Percentiles rank a stretch among this genome's conserved stretches.
These are phyloP conservation scores for Craterocephalus amniculus DNA, from an alignment of 2,797 vertebrate genomes.

Conservation along the genomic window DNA sequence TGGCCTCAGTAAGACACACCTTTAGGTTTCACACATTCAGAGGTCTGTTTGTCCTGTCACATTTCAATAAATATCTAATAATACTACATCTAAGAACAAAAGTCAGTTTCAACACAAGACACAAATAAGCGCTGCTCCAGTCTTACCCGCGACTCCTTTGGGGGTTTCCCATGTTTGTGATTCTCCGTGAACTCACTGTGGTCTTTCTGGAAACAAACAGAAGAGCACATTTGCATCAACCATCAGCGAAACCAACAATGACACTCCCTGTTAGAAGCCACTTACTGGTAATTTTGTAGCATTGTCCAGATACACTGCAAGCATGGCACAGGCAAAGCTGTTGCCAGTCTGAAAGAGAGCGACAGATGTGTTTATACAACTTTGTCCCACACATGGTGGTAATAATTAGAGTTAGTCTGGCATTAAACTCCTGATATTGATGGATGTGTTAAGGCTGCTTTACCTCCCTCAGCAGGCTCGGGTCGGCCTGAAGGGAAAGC, in stretches of 20 bases:
- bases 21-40: no score
- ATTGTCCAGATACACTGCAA: constrained; percentile 91
- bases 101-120: neutral
- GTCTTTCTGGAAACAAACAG: constrained; percentile 83
- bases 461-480: constrained; percentile 84
- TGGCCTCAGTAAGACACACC: no score
- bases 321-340: constrained; percentile 89
- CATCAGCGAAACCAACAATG: neutral
- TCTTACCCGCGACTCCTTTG: constrained; percentile 84
- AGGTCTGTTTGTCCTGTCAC: no score
- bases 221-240: constrained; percentile 10
- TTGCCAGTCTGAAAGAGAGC: constrained; percentile 76
- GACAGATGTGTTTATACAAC: neutral
- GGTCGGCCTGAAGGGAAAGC: constrained; percentile 86
- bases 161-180: constrained; percentile 84
- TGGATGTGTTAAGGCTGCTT: neutral
- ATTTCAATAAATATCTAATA: no score
- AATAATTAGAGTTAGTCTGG: neutral
- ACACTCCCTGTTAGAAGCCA: constrained; percentile 23
- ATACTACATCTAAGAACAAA: neutral
- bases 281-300: constrained; percentile 93
- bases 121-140: neutral
- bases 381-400: neutral
- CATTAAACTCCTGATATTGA: neutral
- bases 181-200: constrained; percentile 86